Base-by-base conservation (phyloP, 2,888 invertebrate species). In the Cremastobaeus sp. region DNA sequence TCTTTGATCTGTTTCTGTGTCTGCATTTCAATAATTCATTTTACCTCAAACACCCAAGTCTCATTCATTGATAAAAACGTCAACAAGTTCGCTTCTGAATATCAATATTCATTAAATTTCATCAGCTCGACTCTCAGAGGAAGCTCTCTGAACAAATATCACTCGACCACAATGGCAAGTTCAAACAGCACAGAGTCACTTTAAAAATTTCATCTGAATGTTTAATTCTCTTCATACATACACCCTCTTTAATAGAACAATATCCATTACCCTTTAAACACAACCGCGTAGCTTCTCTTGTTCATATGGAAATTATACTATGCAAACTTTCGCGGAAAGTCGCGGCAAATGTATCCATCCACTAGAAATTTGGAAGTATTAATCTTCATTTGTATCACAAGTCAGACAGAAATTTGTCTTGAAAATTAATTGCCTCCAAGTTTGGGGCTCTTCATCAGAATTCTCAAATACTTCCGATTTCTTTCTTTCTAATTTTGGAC, bases 311-410 rank as follows among this genome's bases (percentile, higher is more conserved):
- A 64, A 64, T 64, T 64, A 64, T 45, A 35, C 43, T 9, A 30
- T 32, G 15, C 48, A 48, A 66, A 55, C 57, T 66, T 57, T 57
- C 45, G 14, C 20, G 34, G n/a, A 48, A 55, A 66, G 66, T 66
- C 48, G 21, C 28, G 20, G 39, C 35, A 47, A 66, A 55, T 48
- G 57, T 66, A 55, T 66, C 66, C 39, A 34, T 48, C 34, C 34
- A 34, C 32, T 12, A 4, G 48, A 57, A 39, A 57, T 66, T 48
- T 41, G 28, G 48, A 55, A 66, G 57, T 66, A 57, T 66, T 66
- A 48, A 66, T 66, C 66, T 57, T 66, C 57, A 66, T 66, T 66
- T 57, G 55, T 39, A 52, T 35, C 35, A 43, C 21, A 12, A 52
- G 34, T 62, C 17, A 20, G 17, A 12, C 37, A 25, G 12, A 39